Evolutionary conservation across 35 echinoderm and acorn worm species (phyloP).

Genomic region (Eucidaris tribuloides): DNA sequence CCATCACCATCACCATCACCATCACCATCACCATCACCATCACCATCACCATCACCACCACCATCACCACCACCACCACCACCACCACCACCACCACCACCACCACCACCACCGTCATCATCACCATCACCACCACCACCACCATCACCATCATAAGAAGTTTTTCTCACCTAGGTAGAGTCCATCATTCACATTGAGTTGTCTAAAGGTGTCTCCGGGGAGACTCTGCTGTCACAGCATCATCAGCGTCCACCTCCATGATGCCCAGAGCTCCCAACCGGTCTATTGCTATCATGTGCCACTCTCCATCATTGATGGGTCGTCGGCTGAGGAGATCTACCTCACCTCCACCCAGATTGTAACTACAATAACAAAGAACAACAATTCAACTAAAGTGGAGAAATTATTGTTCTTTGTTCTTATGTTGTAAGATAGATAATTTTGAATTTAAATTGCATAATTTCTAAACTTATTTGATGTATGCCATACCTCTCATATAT

Average conservation of each 20-base stretch:
- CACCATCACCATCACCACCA: no score
- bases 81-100: no score
- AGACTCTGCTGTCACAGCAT: background rate
- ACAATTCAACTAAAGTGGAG: background rate
- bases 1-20: no score
- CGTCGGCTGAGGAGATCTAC: constrained; percentile 45
- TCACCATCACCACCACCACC: no score
- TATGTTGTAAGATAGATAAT: no score
- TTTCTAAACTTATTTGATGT: no score
- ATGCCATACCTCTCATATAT: no score
- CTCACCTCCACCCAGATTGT: constrained; percentile 73
- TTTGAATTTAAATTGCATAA: no score
- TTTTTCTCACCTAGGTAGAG: constrained; percentile 67
- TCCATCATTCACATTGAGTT: constrained; percentile 80
- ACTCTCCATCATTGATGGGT: constrained; percentile 71
- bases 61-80: no score
- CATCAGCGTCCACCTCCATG: constrained; percentile 50
- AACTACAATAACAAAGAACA: constrained; percentile 11
- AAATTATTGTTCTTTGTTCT: background rate
- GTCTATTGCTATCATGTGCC: constrained; percentile 63
- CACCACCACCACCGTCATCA: no score
- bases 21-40: no score
- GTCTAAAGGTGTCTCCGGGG: constrained; percentile 46
- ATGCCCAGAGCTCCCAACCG: constrained; percentile 29
- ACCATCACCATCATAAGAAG: no score